Percentiles rank a stretch among this genome's conserved stretches.
These are phyloP conservation scores for Galerucella nymphaeae DNA, from an alignment of 2,888 invertebrate species.

Conservation along the genomic window DNA sequence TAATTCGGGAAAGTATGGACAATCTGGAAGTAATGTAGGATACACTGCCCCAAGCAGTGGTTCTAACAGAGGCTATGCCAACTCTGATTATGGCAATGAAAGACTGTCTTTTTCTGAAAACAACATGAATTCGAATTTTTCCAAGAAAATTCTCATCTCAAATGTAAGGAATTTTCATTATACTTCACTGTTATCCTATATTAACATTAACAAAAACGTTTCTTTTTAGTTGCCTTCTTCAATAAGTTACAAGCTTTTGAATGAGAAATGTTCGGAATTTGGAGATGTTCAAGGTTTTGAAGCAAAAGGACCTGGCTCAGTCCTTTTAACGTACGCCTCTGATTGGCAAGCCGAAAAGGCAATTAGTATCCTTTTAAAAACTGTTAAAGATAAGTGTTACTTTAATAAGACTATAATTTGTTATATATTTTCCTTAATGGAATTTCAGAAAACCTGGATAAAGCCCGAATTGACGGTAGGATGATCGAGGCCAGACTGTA, in stretches of 20 bases:
- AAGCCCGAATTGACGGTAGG: conserved; percentile 89
- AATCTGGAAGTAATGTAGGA: background rate
- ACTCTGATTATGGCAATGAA: conserved; percentile 20
- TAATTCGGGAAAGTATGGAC: background rate
- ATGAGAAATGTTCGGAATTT: conserved; percentile 90
- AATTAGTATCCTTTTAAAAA: conserved; percentile 66
- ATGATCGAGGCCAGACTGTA: conserved; percentile 88
- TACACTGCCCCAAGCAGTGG: background rate
- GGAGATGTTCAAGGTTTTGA: conserved; percentile 96
- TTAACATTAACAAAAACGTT: background rate
- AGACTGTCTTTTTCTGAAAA: conserved; percentile 17
- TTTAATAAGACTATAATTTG: no score
- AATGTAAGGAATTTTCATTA: conserved; percentile 14
- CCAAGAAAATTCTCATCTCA: conserved; percentile 27
- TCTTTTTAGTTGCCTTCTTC: conserved; percentile 83
- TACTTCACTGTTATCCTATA: background rate
- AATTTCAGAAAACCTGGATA: conserved; percentile 85
- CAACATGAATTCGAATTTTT: conserved; percentile 19
- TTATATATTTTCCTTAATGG: conserved; percentile 55
- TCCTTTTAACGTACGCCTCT: conserved; percentile 87
- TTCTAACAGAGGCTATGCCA: conserved; percentile 24
- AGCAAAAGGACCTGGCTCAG: conserved; percentile 88
- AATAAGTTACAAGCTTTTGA: conserved; percentile 92
- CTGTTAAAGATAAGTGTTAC: no score
- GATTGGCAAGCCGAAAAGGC: conserved; percentile 93